These are phyloP conservation scores for Dendrolimus kikuchii DNA, from an alignment of 1,140 invertebrate genomes.

Conservation along the genomic window DNA sequence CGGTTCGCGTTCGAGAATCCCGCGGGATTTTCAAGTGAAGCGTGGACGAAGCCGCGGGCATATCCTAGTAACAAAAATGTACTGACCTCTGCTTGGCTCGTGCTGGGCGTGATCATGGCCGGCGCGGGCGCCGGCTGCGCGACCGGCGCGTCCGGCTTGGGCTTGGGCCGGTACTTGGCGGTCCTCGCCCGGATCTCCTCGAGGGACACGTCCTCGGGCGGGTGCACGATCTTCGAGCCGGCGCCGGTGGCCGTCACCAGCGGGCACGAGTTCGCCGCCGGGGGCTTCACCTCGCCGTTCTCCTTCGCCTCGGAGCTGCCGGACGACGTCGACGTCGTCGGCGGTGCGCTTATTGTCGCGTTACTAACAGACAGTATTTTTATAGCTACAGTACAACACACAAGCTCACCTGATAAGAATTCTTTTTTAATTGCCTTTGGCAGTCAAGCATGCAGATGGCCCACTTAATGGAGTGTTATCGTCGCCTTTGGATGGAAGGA, in stretches of 20 bases:
- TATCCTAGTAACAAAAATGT: not conserved
- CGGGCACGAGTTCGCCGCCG: conserved; percentile 77
- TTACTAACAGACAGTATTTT: conserved; percentile 50
- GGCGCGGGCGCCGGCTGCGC: conserved; percentile 23
- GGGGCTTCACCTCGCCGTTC: conserved; percentile 58
- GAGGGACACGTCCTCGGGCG: conserved; percentile 93
- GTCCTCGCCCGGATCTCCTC: conserved; percentile 88
- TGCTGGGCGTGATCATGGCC: conserved; percentile 60
- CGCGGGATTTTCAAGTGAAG: not conserved
- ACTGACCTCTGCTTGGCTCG: conserved; percentile 71
- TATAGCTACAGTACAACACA: too few relatives aligned
- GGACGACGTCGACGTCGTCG: conserved; percentile 68
- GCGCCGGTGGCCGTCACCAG: conserved; percentile 86
- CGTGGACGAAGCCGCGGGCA: not conserved
- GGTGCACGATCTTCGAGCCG: conserved; percentile 94
- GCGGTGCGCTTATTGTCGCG: conserved; percentile 80
- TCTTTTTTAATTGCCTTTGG: too few relatives aligned
- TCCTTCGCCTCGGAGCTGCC: conserved; percentile 44
- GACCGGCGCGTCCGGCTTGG: conserved; percentile 31
- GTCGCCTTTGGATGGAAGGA: too few relatives aligned
- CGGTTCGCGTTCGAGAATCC: too few relatives aligned
- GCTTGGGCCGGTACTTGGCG: conserved; percentile 80
- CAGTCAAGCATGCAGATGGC: too few relatives aligned
- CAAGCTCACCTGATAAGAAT: not conserved
- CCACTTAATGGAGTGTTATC: too few relatives aligned